Conservation (phyloP, 2,888 invertebrate genomes). For the Plebejus argus region DNA sequence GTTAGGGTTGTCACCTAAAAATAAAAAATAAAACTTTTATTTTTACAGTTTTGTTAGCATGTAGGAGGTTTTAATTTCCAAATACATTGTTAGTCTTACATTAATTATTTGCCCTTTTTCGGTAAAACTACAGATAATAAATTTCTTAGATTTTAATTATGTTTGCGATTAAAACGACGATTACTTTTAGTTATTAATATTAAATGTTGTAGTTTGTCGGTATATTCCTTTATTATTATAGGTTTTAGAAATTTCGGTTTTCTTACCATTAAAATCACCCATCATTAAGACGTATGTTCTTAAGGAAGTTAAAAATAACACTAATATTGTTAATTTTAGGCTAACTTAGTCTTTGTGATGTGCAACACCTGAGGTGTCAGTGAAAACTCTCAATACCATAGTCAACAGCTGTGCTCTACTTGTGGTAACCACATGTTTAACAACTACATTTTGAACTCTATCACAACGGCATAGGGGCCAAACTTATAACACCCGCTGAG, state of each 20-base stretch:
- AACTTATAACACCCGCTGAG: constrained; percentile 55
- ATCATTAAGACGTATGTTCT: neutral
- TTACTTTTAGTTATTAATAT: no score
- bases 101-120: no score
- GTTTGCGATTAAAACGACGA: no score
- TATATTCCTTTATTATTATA: no score
- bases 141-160: no score
- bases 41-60: neutral
- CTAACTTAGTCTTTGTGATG: neutral
- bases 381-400: constrained; percentile 25
- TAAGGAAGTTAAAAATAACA: neutral
- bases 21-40: neutral
- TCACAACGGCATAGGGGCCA: constrained; percentile 36
- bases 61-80: no score
- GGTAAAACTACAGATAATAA: no score
- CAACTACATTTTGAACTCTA: constrained; percentile 39
- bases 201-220: no score
- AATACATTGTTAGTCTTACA: no score
- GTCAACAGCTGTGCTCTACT: constrained; percentile 74
- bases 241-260: no score
- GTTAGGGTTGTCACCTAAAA: constrained; percentile 30
- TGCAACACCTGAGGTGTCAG: neutral
- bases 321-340: neutral
- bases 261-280: no score
- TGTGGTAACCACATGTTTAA: constrained; percentile 48